These are phyloP conservation scores for Pampusana beccarii DNA, from an alignment of 2,113 vertebrate genomes.

Conservation along the genomic window DNA sequence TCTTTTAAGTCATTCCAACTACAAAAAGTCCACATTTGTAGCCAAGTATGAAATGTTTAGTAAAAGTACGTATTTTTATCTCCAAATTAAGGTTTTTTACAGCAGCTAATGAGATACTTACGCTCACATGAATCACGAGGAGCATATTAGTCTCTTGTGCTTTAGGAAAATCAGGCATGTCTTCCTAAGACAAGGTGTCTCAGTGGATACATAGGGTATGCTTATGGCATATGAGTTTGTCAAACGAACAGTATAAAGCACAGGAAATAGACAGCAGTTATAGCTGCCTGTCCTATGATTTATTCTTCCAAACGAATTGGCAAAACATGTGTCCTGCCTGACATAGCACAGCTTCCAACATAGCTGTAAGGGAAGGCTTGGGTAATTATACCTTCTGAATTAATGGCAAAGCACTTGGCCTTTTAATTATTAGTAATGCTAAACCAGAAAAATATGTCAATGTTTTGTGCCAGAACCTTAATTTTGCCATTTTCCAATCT, in stretches of 20 bases:
- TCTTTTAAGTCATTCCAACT: neutral
- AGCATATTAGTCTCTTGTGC: neutral
- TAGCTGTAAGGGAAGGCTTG: neutral
- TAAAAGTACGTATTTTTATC: neutral
- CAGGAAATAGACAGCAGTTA: neutral
- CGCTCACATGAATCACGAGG: neutral
- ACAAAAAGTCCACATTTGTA: neutral
- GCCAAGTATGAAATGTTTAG: neutral
- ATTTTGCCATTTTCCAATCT: neutral
- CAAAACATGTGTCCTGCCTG: neutral
- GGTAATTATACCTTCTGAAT: neutral
- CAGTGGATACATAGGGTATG: neutral
- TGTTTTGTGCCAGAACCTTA: neutral
- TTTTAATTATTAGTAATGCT: neutral
- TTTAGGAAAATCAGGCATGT: neutral
- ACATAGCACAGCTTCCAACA: neutral
- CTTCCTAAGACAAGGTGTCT: neutral
- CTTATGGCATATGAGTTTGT: neutral
- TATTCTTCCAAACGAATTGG: neutral
- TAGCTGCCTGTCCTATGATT: neutral
- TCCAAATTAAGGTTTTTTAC: neutral
- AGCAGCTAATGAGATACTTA: neutral
- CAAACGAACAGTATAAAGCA: neutral
- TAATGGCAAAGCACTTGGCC: neutral
- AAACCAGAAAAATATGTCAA: neutral